Evolutionary conservation across 2,113 vertebrate species (phyloP), one percentile per base, ranked within the genome.

Genomic region (Myodes glareolus): DNA sequence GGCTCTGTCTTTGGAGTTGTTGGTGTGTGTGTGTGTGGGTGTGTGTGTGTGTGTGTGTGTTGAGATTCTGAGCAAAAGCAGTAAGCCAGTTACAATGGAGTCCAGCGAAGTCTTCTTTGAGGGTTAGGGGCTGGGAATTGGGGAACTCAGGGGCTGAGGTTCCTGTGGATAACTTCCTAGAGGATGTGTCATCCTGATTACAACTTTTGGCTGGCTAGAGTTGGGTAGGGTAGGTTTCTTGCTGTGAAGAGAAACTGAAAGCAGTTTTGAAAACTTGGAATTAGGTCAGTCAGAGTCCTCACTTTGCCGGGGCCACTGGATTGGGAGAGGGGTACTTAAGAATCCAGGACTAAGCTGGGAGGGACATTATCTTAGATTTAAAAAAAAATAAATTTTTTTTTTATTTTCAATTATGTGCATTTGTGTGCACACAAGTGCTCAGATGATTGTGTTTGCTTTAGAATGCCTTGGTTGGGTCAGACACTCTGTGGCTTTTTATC

Each of bases 161-260:
- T 29, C 58, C 13, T 29, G 58, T 5, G 29, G 68, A 47, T 42
- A 55, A 67, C 93, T 90, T 94, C 86, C 86, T 94, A 89, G 94
- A 97, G 65, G 92, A 91, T 82, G 85, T 94, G 80, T 86, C 94
- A 33, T 65, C 84, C 89, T 94, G 78, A 92, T 78, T 1, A 95
- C 90, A 91, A 68, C 92, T 86, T 85, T 75, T 75, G 42, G 61
- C 68, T 3, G 67, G 23, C 75, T n/a, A 52, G 92, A 80, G 91
- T 78, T 52, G 90, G 17, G 19, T 50, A 7, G 55, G 88, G 33
- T 77, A 77, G 87, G 87, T 36, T 68, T 78, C 92, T 94, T 42
- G 33, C 9, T 47, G 61, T 55, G 86, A 73, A 89, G 77, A 96
- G 96, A 97, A 97, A 98, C 96, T 81, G 97, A 97, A 97, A 98